Conservation (phyloP, 2,113 vertebrate species). For the Corythornis vintsioides region DNA sequence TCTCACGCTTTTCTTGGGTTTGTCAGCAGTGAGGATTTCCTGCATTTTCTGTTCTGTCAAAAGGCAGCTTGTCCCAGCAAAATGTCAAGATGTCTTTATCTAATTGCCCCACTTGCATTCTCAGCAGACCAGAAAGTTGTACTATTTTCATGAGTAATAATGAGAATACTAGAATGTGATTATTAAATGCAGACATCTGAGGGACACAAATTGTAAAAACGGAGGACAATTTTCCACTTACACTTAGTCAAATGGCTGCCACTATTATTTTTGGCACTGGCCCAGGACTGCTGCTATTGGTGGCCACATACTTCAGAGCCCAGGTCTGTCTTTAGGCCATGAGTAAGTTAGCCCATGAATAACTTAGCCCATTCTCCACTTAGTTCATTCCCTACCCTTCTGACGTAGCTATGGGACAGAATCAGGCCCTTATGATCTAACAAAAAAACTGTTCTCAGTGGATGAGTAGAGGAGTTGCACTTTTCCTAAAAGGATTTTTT, state of each 20-base stretch:
- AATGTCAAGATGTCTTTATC: conserved; percentile 29
- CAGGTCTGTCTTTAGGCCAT: not conserved
- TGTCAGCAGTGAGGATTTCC: conserved; percentile 49
- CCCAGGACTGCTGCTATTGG: not conserved
- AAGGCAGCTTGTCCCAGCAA: conserved; percentile 19
- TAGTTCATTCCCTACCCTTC: not conserved
- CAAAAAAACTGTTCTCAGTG: not conserved
- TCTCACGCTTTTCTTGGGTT: conserved; percentile 11
- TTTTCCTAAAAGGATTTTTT: not conserved
- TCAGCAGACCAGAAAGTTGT: conserved; percentile 52
- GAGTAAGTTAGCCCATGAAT: not conserved
- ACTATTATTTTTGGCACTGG: conserved; percentile 42
- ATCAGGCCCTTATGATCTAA: not conserved
- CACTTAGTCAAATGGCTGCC: conserved; percentile 15
- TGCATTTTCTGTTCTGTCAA: conserved; percentile 12
- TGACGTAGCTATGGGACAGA: not conserved
- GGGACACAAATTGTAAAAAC: conserved; percentile 26
- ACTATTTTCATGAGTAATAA: conserved; percentile 38
- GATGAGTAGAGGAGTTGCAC: not conserved
- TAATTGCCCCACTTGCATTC: conserved; percentile 38
- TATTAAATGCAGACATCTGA: conserved; percentile 56
- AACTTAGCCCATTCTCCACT: no score
- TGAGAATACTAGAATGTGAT: conserved; percentile 44
- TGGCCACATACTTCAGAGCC: not conserved
- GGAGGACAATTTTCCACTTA: conserved; percentile 53